These are phyloP conservation scores for Diadromus collaris DNA, from an alignment of 2,888 invertebrate genomes.

Conservation along the genomic window DNA sequence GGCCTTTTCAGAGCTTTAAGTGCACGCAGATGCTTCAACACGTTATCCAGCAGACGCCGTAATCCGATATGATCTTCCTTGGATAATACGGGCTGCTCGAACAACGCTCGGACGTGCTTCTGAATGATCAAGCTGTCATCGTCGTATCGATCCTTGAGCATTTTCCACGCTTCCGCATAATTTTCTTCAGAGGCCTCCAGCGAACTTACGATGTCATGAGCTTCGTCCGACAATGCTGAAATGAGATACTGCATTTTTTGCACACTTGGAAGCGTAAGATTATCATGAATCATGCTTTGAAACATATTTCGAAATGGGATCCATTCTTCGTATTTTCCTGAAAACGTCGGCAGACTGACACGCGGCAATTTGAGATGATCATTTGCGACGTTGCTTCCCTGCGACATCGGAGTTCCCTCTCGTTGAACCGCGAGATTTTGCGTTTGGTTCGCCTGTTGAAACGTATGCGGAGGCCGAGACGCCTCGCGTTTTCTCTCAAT, in stretches of 20 bases:
- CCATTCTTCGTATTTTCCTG: constrained; percentile 35
- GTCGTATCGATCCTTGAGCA: constrained; percentile 39
- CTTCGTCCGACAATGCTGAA: constrained; percentile 16
- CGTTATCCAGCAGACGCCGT: constrained; percentile 7
- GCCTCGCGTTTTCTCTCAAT: constrained; percentile 12
- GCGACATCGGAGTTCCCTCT: background rate
- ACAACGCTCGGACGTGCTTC: constrained; percentile 29
- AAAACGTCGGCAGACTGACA: constrained; percentile 3
- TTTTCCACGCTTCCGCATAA: constrained; percentile 35
- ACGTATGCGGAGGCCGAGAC: background rate
- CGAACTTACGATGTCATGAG: constrained; percentile 25
- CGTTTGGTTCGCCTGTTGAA: background rate
- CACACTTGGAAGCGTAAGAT: background rate
- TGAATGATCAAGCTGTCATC: constrained; percentile 34
- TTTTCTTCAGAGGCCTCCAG: constrained; percentile 29
- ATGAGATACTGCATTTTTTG: constrained; percentile 32
- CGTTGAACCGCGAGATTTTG: background rate
- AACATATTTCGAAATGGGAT: constrained; percentile 20
- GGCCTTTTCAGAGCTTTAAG: background rate
- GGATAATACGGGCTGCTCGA: constrained; percentile 12
- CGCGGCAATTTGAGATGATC: constrained; percentile 13
- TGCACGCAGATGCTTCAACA: constrained; percentile 27
- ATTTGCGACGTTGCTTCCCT: constrained; percentile 1
- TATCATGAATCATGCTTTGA: constrained; percentile 8
- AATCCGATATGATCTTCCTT: constrained; percentile 27